Evolutionary conservation across 2,113 vertebrate species (phyloP).

Genomic region (Turdus rufiventris): DNA sequence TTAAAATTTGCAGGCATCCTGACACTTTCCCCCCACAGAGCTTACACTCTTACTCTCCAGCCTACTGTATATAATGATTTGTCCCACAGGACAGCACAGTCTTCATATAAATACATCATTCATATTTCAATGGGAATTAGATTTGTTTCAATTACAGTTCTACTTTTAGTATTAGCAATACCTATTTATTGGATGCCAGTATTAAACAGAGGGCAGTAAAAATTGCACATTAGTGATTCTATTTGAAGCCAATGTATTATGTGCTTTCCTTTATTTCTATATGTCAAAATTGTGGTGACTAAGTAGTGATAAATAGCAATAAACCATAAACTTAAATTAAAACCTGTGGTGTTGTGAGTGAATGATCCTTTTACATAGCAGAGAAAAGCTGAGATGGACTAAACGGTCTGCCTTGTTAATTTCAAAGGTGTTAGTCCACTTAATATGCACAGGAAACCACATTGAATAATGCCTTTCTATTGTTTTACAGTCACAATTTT

Average conservation of each 20-base stretch:
- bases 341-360: background rate
- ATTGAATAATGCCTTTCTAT: background rate
- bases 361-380: background rate
- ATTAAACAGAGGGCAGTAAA: slow-evolving; percentile 38
- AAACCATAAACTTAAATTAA: slow-evolving; percentile 32
- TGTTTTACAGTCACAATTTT: background rate
- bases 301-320: background rate
- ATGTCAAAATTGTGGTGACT: background rate
- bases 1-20: background rate
- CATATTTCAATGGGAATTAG: slow-evolving; percentile 11
- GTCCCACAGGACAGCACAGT: background rate
- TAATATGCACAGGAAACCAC: background rate
- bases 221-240: background rate
- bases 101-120: background rate
- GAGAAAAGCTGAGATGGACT: background rate
- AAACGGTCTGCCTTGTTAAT: background rate
- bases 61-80: background rate
- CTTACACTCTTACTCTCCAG: background rate
- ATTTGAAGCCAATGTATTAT: background rate
- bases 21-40: background rate
- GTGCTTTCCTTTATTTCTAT: slow-evolving; percentile 6
- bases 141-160: slow-evolving; percentile 29
- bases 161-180: slow-evolving; percentile 16
- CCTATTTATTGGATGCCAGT: slow-evolving; percentile 3
- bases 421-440: background rate